Base-by-base conservation (phyloP, 2,888 invertebrate genomes). In the Iselma pallidipennis region DNA sequence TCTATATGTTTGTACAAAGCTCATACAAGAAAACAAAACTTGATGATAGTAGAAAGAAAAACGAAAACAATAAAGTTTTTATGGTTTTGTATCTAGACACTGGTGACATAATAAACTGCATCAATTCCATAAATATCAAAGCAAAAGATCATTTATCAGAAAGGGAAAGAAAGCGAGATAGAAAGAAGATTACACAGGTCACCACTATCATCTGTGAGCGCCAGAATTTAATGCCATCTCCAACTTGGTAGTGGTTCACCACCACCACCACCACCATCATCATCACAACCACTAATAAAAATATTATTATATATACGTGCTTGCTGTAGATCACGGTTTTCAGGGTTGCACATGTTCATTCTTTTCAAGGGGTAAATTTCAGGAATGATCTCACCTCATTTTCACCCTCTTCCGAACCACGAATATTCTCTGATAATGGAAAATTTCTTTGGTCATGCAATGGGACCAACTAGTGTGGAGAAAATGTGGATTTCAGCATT, bases 161-260 rank as follows among this genome's bases (percentile, higher is more conserved):
- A 62, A 58, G 73, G 74, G 10, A 4, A 10, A 45, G n/a, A 19
- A 21, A 21, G 45, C 3, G 21, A 12, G 37, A 4, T 14, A 37
- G 42, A 19, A 9, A 19, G 16, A 42, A 16, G 37, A 74, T 77
- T 76, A 74, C 71, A 61, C 71, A 71, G 74, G 75, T 73, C 73
- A 71, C 70, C 68, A 69, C 70, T 74, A 76, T 74, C 76, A 75
- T 74, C 72, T 72, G 69, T 66, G 69, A 63, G 66, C 73, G 71
- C 74, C 68, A 48, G 70, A 76, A 76, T 73, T 77, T 78, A 78
- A 78, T 78, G 78, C 78, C 79, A 76, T 77, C 75, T 74, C 74
- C 76, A 73, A 9, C 9, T 21, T 9, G 42, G 19, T 3, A 3
- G 4, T 21, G 45, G 29, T 29, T 45, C 16, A 12, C 19, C 21